Base-by-base conservation (phyloP, 2,888 invertebrate genomes). In the Scelioninae gen. 1 region DNA sequence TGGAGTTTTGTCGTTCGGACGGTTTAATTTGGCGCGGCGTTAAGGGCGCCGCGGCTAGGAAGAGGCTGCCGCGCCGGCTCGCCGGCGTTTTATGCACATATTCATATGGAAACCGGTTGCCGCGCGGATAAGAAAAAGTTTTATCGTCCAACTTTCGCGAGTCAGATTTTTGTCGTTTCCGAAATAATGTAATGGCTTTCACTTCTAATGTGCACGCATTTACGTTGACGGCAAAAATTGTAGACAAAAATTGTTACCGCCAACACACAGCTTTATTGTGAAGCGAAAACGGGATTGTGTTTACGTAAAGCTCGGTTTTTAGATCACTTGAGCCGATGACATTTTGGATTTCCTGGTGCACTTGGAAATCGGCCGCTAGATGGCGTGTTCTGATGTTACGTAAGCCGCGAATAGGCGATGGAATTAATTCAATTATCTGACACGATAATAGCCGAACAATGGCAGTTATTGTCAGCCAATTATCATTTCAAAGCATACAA, bases 111-210 rank as follows among this genome's bases (percentile, higher is more conserved):
- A 91, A 90, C 90, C 91, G 89, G 90, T 90, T 89, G 86, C 84
- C 85, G 88, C 87, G 40, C 74, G 62, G 82, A 82, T 83, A 84
- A 86, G 87, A 86, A 88, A 85, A 87, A 88, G 86, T 87, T 86
- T 85, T 84, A 83, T 78, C 87, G 86, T 86, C 86, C 87, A 84
- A 88, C 90, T 89, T 89, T 90, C 88, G 88, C 90, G 89, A 88
- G n/a, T 86, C 86, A 72, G 86, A 89, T 90, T 91, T 91, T 90
- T 90, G 88, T 88, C 87, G 85, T 86, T 88, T 86, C 88, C 87
- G 76, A 89, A 90, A 90, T 90, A 89, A 89, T 89, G 90, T 91
- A 91, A 91, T 91, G 86, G 90, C 92, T 92, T 92, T 92, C 92
- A 92, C 92, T 91, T 91, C 88, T 87, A 75, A 80, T 85, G 86